Base-by-base conservation (phyloP, 1,140 invertebrate species). In the Zaprionus vittiger region DNA sequence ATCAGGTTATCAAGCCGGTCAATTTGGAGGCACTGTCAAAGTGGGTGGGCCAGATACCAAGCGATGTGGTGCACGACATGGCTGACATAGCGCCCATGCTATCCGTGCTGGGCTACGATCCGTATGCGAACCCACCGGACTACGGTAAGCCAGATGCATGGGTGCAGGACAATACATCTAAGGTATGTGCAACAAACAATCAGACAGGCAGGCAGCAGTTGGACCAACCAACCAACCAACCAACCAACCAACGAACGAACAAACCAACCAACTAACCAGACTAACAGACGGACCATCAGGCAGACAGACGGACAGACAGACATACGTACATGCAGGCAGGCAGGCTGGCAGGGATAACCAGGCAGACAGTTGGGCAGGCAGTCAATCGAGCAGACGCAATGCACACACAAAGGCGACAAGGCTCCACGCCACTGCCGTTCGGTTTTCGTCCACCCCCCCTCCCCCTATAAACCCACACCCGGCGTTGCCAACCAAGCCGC, bases 1-100 rank as follows among this genome's bases (percentile, higher is more conserved):
- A 99, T 94, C 99, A 99, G 95, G 98, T 99, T 61, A 98, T 99
- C 91, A 99, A 99, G 93, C 98, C 99, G 6, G 96, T 99, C 14
- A 99, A 99, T 94, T 93, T 98, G 70, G 98, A 99, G 93, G 99
- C 99, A 9, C 93, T 99, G 56, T 96, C 96, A 75, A 99, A 99
- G 94, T 99, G 99, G 99, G 98, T 99, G 41, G 98, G 97, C 41
- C 94, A 96, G 79, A 96, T 99, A 91, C 98, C 98, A 24, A 94
- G 95, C 24, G 98, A 99, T 93, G 98, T 99, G 26, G 95, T 98
- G 37, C 94, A 94, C 73, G 97, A 99, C 91, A 98, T 99, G 97
- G 95, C 96, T 3, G 95, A 96, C 73, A 95, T 99, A 77, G 98
- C 98, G 64, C 98, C 98, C 44, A 99, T 99, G 98, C 95, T 98